Evolutionary conservation across 2,888 invertebrate genomes (phyloP).

Genomic region (Cantharis rustica): DNA sequence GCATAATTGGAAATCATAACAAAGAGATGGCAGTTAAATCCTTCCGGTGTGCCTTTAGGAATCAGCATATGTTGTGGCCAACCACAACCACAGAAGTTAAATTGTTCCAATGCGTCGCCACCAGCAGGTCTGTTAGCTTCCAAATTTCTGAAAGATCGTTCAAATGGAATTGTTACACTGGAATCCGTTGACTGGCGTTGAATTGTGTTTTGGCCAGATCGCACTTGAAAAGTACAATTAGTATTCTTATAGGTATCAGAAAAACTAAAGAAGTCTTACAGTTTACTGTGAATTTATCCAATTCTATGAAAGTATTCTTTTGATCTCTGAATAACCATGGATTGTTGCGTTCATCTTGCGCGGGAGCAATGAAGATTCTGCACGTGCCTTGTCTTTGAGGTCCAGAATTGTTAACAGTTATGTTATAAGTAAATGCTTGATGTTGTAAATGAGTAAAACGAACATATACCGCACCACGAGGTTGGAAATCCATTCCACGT

Average conservation of each 20-base stretch:
- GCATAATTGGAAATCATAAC: slow-evolving; percentile 77
- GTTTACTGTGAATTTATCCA: slow-evolving; percentile 71
- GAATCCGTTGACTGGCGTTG: slow-evolving; percentile 72
- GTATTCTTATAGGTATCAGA: background rate
- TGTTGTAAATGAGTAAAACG: slow-evolving; percentile 81
- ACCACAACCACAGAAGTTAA: slow-evolving; percentile 87
- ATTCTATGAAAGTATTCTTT: slow-evolving; percentile 69
- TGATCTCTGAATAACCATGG: slow-evolving; percentile 66
- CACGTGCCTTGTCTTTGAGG: slow-evolving; percentile 64
- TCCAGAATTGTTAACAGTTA: slow-evolving; percentile 55
- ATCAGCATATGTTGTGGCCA: slow-evolving; percentile 85
- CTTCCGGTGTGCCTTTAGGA: slow-evolving; percentile 71
- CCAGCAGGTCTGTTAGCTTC: slow-evolving; percentile 65
- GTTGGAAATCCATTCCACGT: slow-evolving; percentile 81
- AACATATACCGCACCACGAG: slow-evolving; percentile 73
- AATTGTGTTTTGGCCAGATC: slow-evolving; percentile 69
- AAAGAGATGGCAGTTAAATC: slow-evolving; percentile 72
- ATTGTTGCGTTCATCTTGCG: slow-evolving; percentile 66
- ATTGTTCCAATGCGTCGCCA: slow-evolving; percentile 60
- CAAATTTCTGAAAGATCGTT: slow-evolving; percentile 76
- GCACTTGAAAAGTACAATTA: slow-evolving; percentile 58
- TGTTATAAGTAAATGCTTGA: slow-evolving; percentile 68
- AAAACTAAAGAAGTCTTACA: slow-evolving; percentile 58
- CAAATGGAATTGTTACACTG: slow-evolving; percentile 84
- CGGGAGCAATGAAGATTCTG: slow-evolving; percentile 73